Conservation (phyloP, 53 echinoderm and acorn worm species). For the Paelopatides confundens region DNA sequence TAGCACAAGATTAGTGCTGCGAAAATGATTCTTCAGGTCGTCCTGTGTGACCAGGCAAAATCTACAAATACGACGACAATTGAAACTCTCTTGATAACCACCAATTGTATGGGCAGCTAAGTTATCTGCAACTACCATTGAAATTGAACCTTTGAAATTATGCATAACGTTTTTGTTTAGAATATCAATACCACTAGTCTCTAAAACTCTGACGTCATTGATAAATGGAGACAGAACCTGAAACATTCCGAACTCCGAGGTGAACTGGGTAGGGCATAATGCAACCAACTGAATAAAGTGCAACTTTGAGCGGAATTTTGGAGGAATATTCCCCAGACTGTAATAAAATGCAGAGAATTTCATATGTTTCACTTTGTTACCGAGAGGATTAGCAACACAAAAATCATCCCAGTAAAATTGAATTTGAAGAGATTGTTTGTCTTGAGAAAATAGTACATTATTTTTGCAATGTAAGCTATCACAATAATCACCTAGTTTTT, state of each 20-base stretch:
- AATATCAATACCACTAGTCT: constrained; percentile 39
- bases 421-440: constrained; percentile 22
- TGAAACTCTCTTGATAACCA: constrained; percentile 49
- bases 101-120: constrained; percentile 48
- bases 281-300: constrained; percentile 50
- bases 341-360: constrained; percentile 50
- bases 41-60: constrained; percentile 9
- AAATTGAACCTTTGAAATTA: constrained; percentile 46
- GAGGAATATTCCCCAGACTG: constrained; percentile 50
- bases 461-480: no score
- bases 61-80: constrained; percentile 14
- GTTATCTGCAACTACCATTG: constrained; percentile 57
- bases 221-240: background rate
- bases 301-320: constrained; percentile 49
- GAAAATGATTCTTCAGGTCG: constrained; percentile 23
- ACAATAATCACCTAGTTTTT: no score
- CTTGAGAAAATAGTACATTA: no score
- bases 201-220: constrained; percentile 6
- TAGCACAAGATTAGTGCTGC: background rate
- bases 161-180: constrained; percentile 15
- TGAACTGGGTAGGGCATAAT: constrained; percentile 36
- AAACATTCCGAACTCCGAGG: constrained; percentile 44
- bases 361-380: constrained; percentile 51
- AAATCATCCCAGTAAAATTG: constrained; percentile 67
- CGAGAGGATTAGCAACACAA: constrained; percentile 59